Percentiles rank a stretch among this genome's conserved stretches.
phyloP scores from a whole-genome alignment of 2,113 vertebrate genomes.

The Mormoops blainvillei region DNA sequence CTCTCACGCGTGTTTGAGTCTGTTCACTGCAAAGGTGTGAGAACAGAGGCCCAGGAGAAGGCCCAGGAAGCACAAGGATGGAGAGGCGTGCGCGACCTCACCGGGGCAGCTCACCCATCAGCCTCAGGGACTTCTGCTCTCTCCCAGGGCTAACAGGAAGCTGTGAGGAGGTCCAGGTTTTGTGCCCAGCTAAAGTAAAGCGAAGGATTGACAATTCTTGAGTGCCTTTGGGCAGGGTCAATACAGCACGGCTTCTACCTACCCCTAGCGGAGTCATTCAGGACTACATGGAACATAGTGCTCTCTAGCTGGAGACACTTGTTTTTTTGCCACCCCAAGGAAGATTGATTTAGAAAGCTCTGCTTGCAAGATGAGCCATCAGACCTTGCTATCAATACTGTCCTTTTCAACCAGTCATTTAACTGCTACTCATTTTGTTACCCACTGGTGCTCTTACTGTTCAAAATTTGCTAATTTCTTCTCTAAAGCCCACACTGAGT shows the following conservation, averaged over 20 bases:
- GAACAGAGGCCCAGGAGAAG: background rate
- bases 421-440: slow-evolving; percentile 12
- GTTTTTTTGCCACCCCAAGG: background rate
- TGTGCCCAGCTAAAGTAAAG: background rate
- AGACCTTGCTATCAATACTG: background rate
- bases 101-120: background rate
- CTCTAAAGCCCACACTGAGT: slow-evolving; percentile 52
- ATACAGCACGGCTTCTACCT: rapidly evolving
- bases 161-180: background rate
- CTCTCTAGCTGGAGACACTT: background rate
- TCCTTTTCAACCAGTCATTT: background rate
- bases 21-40: background rate
- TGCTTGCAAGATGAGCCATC: background rate
- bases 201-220: background rate
- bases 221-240: rapidly evolving
- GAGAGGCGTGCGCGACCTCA: background rate
- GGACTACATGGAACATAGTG: rapidly evolving
- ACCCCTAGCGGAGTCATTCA: background rate
- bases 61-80: rapidly evolving
- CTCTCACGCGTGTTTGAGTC: background rate
- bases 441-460: slow-evolving; percentile 36
- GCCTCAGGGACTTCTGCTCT: background rate
- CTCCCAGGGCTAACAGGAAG: background rate
- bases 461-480: background rate
- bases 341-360: background rate